phyloP scores from a whole-genome alignment of 2,888 invertebrate genomes.

The Dynastes tityus region DNA sequence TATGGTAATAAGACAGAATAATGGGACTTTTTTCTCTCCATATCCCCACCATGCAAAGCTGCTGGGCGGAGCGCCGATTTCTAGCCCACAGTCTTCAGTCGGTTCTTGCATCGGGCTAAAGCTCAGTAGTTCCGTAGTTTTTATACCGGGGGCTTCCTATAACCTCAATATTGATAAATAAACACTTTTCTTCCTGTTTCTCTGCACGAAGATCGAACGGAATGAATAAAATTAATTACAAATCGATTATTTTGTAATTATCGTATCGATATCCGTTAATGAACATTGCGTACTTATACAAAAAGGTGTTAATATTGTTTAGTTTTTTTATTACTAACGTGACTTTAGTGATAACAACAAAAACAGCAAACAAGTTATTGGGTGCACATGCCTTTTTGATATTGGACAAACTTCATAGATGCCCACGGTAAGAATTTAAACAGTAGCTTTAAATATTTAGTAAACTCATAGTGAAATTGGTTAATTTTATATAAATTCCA shows the following conservation, averaged over 20 bases:
- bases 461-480: too few relatives aligned
- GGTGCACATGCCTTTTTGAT: conserved; percentile 13
- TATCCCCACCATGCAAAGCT: conserved; percentile 57
- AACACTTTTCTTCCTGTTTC: background rate
- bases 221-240: background rate
- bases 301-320: conserved; percentile 13
- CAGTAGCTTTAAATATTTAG: too few relatives aligned
- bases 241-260: background rate
- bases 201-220: background rate
- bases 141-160: conserved; percentile 30
- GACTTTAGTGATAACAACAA: conserved; percentile 6
- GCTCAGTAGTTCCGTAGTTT: conserved; percentile 52
- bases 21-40: conserved; percentile 60
- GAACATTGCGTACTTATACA: background rate
- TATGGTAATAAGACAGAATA: conserved; percentile 68
- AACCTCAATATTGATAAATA: conserved; percentile 20
- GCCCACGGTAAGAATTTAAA: conserved; percentile 8
- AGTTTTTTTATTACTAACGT: background rate
- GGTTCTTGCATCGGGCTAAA: conserved; percentile 57
- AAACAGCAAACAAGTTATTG: background rate
- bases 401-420: conserved; percentile 6
- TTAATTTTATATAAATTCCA: too few relatives aligned
- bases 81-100: conserved; percentile 62
- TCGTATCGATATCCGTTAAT: background rate
- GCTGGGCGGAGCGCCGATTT: conserved; percentile 61